Evolutionary conservation across 2,797 vertebrate genomes (phyloP).

Genomic region (Enteromius treurensis): DNA sequence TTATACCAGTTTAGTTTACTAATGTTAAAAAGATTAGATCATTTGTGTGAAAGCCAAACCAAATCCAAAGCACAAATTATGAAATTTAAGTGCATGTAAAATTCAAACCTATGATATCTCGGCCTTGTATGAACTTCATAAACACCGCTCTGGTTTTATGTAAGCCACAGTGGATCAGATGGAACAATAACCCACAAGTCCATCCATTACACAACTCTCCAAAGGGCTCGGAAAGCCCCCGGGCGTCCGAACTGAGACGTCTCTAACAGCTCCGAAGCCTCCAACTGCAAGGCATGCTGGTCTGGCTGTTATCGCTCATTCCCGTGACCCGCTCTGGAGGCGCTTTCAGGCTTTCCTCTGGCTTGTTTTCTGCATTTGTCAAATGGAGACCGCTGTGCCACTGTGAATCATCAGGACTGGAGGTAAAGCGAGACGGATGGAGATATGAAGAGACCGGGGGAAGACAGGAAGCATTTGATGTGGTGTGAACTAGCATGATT

Average conservation of each 20-base stretch:
- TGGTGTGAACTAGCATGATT: slow-evolving; percentile 29
- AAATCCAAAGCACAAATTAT: background rate
- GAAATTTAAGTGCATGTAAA: background rate
- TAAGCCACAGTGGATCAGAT: slow-evolving; percentile 1
- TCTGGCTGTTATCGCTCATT: slow-evolving; percentile 49
- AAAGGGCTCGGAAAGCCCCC: slow-evolving; percentile 4
- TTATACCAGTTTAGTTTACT: background rate
- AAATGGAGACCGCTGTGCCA: slow-evolving; percentile 47
- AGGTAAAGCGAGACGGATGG: slow-evolving; percentile 21
- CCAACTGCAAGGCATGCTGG: slow-evolving; percentile 37
- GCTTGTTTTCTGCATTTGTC: slow-evolving; percentile 57
- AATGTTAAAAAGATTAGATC: background rate
- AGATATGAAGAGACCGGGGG: slow-evolving; percentile 13
- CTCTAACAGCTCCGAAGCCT: slow-evolving; percentile 30
- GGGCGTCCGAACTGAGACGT: slow-evolving; percentile 45
- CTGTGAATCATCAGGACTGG: slow-evolving; percentile 48
- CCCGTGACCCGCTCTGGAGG: slow-evolving; percentile 48
- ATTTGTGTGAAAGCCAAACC: background rate
- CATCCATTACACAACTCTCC: slow-evolving; percentile 37
- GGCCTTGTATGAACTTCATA: slow-evolving; percentile 16
- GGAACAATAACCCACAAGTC: slow-evolving; percentile 18
- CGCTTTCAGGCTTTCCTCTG: slow-evolving; percentile 47
- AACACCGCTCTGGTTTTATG: slow-evolving; percentile 9
- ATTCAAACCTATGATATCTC: background rate
- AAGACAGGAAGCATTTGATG: slow-evolving; percentile 1